A percentile compares a stretch with the other conserved stretches of the same genome.
phyloP scores from a whole-genome alignment of 2,113 vertebrate genomes.

The Cricetomys ansorgei region DNA sequence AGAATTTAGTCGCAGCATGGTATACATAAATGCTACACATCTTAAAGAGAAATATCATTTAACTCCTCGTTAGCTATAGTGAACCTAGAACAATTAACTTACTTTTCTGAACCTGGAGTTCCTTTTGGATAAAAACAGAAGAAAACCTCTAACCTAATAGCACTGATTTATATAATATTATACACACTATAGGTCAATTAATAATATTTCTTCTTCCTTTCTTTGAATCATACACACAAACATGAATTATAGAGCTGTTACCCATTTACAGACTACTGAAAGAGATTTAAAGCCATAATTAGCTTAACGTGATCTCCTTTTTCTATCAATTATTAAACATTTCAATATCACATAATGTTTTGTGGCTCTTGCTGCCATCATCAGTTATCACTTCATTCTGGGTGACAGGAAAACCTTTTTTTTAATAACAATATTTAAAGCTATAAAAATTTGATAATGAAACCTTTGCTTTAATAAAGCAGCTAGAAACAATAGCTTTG shows the following conservation, averaged over 20 bases:
- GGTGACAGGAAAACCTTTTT: constrained; percentile 7
- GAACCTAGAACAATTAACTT: background rate
- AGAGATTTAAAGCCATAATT: constrained; percentile 51
- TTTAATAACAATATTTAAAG: constrained; percentile 56
- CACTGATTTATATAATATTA: background rate
- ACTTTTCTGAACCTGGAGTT: constrained; percentile 3
- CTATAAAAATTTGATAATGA: constrained; percentile 30
- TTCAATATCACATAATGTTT: constrained; percentile 39
- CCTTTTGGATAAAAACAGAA: background rate
- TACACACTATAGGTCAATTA: background rate
- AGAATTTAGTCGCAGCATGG: background rate
- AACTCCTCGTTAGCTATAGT: background rate
- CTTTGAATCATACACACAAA: background rate
- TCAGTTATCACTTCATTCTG: constrained; percentile 11
- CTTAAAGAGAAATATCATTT: background rate
- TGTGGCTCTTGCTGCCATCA: constrained; percentile 16
- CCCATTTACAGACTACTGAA: constrained; percentile 40
- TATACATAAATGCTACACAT: background rate
- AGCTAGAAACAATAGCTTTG: background rate
- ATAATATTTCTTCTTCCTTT: background rate
- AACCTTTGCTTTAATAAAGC: constrained; percentile 39
- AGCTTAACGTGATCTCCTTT: constrained; percentile 43
- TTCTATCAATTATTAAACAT: constrained; percentile 59
- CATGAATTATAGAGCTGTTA: background rate
- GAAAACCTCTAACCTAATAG: background rate